Evolutionary conservation across 2,888 invertebrate species (phyloP), one percentile per base, ranked within the genome.

Genomic region (Germaria angustata): DNA sequence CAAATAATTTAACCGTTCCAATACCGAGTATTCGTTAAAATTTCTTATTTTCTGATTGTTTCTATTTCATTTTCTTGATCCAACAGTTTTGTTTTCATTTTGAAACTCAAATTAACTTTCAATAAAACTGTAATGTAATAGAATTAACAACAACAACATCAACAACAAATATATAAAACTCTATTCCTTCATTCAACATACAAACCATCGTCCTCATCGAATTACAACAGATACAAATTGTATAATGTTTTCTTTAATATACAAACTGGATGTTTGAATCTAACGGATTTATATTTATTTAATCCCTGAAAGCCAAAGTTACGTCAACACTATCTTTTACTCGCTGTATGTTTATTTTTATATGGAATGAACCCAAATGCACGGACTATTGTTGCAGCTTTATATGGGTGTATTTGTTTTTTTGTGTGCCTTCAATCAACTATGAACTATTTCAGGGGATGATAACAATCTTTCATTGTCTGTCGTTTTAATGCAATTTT

Each of bases 101-200:
- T 80, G 86, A 87, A 89, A 89, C 88, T 88, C 89, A 90, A 73
- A 90, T 90, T 90, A 90, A 87, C 87, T 90, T 88, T 86, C 88
- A 88, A 90, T 89, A 88, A 90, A 88, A 87, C 86, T 65, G 36
- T 73, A 68, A 77, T 80, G 41, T 59, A 44, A 76, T 76, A 53
- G 34, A 71, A 75, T 41, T 20, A 71, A 22, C 55, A 55, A 32
- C 61, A 53, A 32, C 36, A 63, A 32, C 55, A 28, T 24, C 8
- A 46, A 39, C 17, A 2, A 28, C 1, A n/a, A 15, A 11, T 1
- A 1, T 9, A 15, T 17, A 34, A 87, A 86, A 87, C 85, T 88
- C 87, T 87, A 88, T 89, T 87, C 87, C 46, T 59, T n/a, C 66
- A 22, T 39, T 24, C 13, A 66, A 51, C n/a, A 15, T 17, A 34